These are phyloP conservation scores for Mirounga angustirostris DNA, from an alignment of 2,113 vertebrate species.

Conservation along the genomic window DNA sequence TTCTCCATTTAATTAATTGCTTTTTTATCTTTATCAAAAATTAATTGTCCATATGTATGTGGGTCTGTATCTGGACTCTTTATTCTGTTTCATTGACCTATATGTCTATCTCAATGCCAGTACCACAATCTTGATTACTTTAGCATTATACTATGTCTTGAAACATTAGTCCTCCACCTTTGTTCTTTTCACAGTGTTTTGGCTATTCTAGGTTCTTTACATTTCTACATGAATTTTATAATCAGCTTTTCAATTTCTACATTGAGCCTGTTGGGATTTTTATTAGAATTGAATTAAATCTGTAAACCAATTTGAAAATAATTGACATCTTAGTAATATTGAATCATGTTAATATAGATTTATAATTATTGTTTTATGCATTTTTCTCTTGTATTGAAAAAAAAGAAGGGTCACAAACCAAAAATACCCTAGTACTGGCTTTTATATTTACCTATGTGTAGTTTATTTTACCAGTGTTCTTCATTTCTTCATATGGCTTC, in stretches of 20 bases:
- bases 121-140: neutral
- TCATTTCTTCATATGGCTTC: neutral
- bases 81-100: neutral
- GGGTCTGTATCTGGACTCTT: neutral
- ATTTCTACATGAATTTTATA: neutral
- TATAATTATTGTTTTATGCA: neutral
- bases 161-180: neutral
- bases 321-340: neutral
- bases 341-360: neutral
- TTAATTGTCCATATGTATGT: neutral
- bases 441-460: neutral
- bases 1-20: neutral
- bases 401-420: neutral
- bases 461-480: neutral
- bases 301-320: neutral
- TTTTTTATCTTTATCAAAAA: neutral
- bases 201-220: neutral
- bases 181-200: neutral
- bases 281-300: neutral
- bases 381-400: neutral
- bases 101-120: neutral
- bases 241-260: neutral
- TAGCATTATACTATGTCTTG: neutral
- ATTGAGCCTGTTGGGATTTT: neutral
- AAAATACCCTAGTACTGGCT: neutral